phyloP scores from a whole-genome alignment of 2,113 vertebrate genomes.

The Mesitornis unicolor region DNA sequence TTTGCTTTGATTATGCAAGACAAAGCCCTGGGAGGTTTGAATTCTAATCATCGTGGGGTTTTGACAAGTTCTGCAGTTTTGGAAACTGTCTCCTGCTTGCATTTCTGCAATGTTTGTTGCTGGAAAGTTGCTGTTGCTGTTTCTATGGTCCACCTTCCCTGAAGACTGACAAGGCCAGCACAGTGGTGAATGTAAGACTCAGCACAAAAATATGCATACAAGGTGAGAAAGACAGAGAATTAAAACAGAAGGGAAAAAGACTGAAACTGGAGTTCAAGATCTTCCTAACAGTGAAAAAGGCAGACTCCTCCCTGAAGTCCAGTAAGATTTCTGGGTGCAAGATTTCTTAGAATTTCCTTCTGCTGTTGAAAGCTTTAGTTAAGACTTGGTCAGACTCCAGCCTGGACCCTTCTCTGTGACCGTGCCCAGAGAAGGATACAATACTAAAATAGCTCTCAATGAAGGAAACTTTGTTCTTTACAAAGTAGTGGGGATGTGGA shows the following conservation, averaged over 20 bases:
- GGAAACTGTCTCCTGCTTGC: background rate
- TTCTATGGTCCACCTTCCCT: background rate
- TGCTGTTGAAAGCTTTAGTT: background rate
- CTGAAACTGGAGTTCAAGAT: background rate
- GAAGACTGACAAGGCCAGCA: background rate
- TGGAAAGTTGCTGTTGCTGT: background rate
- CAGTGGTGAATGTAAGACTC: background rate
- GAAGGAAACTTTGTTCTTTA: background rate
- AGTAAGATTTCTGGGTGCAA: background rate
- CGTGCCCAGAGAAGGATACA: background rate
- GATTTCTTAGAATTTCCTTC: background rate
- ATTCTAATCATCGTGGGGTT: background rate
- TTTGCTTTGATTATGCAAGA: background rate
- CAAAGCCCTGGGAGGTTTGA: background rate
- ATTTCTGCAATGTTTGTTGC: background rate
- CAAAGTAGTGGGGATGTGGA: background rate
- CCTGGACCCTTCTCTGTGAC: background rate
- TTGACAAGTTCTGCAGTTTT: background rate
- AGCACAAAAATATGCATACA: background rate
- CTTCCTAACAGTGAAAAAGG: background rate
- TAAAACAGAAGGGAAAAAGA: background rate
- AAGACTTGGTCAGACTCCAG: background rate
- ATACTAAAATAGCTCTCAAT: background rate
- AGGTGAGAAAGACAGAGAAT: background rate
- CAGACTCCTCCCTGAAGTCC: background rate